A percentile compares a stretch with the other conserved stretches of the same genome.
Evolutionary conservation across 2,113 vertebrate species (phyloP).

Genomic region (Baryphthengus martii): DNA sequence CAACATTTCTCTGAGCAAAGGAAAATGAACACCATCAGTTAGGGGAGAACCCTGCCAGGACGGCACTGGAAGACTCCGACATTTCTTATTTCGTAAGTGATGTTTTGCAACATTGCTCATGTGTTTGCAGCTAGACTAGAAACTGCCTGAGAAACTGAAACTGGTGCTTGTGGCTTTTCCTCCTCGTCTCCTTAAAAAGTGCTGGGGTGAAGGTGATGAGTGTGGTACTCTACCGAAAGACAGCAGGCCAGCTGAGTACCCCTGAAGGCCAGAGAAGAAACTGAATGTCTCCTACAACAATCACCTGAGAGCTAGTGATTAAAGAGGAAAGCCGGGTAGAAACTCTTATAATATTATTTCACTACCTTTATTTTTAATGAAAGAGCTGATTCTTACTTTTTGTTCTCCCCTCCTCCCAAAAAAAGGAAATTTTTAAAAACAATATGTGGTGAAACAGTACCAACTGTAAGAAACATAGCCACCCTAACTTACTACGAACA

Average conservation of each 20-base stretch:
- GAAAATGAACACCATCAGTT: not conserved
- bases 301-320: not conserved
- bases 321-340: not conserved
- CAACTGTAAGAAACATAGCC: not conserved
- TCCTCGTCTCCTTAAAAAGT: not conserved
- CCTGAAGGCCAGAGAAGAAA: not conserved
- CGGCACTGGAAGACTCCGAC: not conserved
- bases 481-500: not conserved
- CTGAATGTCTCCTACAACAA: not conserved
- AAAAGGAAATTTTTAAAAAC: not conserved
- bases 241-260: accelerated
- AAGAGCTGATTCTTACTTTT: not conserved
- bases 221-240: not conserved
- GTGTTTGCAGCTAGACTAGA: not conserved
- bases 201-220: accelerated
- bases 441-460: not conserved
- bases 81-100: not conserved
- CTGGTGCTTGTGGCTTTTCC: not conserved
- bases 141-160: not conserved
- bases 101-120: not conserved
- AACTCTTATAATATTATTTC: not conserved
- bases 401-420: too few species aligned
- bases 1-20: not conserved
- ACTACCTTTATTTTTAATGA: not conserved
- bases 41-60: not conserved